Base-by-base conservation (phyloP, 2,888 invertebrate genomes). In the Bhutanitis thaidina region DNA sequence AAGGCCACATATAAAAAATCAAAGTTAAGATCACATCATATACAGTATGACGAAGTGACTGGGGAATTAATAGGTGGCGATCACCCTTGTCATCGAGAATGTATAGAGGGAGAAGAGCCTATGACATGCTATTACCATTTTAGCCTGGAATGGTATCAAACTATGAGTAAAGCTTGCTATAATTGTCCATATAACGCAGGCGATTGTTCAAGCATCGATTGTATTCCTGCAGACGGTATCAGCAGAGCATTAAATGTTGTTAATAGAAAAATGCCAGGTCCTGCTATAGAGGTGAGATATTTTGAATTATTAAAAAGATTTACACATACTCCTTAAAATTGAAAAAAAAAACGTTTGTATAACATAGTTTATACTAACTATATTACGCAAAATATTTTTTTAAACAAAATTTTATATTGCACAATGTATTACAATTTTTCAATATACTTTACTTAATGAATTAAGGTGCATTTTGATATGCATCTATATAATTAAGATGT, bases 231-330 rank as follows among this genome's bases (percentile, higher is more conserved):
- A 0, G 96, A 97, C 76, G 98, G 98, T 0, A 90, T 94, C 36
- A 91, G 91, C 52, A 90, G 97, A 56, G 91, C 95, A 0, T 81
- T 97, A 29, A 91, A 94, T 10, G 94, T 95, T 0, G 91, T 97
- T 3, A 97, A 97, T 82, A 92, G 97, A 58, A 93, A 94, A 84
- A 92, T 97, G 91, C 97, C 97, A 0, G 97, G 97, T 36, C 97
- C 97, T 0, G 78, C 93, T 0, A 93, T 97, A 46, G 94, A 97
- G 91, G 96, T 95, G 71, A 70, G 71, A 35, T 1, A 16, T 27
- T 20, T 20, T 20, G n/a, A 20, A 3, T 20, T 20, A 20, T 20
- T n/a, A n/a, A 20, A 20, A 2, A 20, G 8, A 27, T 27, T 27
- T 27, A 27, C 27, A 27, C 8, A 27, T 7, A 27, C 5, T 20